Conservation (phyloP, 2,888 invertebrate genomes). For the Andricus curvator region DNA sequence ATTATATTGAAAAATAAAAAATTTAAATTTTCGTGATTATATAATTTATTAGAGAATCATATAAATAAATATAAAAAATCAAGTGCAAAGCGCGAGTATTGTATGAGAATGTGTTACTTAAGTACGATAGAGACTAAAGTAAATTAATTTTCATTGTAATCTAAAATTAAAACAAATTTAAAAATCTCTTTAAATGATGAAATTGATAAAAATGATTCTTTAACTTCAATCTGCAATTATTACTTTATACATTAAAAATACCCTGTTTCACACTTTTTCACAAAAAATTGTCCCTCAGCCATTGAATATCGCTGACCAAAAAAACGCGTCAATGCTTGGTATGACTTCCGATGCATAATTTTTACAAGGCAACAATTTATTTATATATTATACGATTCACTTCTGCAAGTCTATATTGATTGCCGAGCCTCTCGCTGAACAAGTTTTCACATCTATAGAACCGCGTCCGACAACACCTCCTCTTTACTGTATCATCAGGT, state of each 20-base stretch:
- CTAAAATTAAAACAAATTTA: too few species aligned
- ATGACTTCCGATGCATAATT: neutral
- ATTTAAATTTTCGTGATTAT: too few species aligned
- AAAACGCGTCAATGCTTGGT: neutral
- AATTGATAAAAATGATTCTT: too few species aligned
- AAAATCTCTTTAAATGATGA: too few species aligned
- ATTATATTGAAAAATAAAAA: too few species aligned
- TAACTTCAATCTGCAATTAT: neutral
- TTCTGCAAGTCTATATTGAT: neutral
- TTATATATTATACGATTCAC: neutral
- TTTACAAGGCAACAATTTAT: neutral
- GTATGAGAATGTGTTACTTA: too few species aligned
- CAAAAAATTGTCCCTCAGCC: neutral
- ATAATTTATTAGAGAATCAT: too few species aligned
- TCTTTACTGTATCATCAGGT: neutral
- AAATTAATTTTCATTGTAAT: too few species aligned
- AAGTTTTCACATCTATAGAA: conserved; percentile 9
- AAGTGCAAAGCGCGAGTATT: too few species aligned
- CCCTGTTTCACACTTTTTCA: neutral
- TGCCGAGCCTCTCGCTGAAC: conserved; percentile 30
- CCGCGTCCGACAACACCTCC: neutral
- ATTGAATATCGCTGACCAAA: neutral
- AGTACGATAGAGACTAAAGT: too few species aligned
- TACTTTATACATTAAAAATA: neutral
- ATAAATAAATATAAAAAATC: too few species aligned